These are phyloP conservation scores for Phrynosoma platyrhinos DNA, from an alignment of 2,113 vertebrate species.

Conservation along the genomic window DNA sequence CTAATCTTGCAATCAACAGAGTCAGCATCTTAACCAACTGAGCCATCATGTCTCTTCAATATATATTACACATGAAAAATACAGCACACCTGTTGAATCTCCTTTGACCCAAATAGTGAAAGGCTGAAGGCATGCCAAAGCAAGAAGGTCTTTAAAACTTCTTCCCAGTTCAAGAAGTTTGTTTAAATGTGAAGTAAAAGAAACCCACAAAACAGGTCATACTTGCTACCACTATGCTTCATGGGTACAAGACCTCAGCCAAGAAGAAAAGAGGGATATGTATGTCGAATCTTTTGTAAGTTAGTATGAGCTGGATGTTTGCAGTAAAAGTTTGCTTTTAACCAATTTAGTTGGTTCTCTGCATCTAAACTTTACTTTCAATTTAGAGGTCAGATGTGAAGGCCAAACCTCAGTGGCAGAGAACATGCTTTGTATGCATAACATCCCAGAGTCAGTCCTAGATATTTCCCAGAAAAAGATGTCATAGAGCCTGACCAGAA, in stretches of 20 bases:
- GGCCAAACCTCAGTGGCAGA: background rate
- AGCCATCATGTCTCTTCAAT: too few relatives aligned
- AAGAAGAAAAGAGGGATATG: background rate
- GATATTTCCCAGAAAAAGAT: background rate
- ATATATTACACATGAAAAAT: too few relatives aligned
- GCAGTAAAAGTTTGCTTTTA: background rate
- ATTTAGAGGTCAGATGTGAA: background rate
- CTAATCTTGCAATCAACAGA: too few relatives aligned
- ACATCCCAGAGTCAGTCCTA: background rate
- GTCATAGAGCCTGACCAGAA: background rate
- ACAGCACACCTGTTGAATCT: too few relatives aligned
- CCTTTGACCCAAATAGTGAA: too few relatives aligned
- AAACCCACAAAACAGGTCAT: too few relatives aligned
- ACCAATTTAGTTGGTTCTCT: background rate
- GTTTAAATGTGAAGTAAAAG: background rate
- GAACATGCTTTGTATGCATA: background rate
- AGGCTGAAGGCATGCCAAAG: too few relatives aligned
- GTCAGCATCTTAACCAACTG: too few relatives aligned
- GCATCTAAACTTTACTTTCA: background rate
- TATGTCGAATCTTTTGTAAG: background rate
- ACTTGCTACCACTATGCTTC: background rate
- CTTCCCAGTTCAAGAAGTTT: background rate
- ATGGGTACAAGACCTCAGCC: background rate
- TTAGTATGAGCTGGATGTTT: background rate
- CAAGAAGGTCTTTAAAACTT: too few relatives aligned